Conservation (phyloP, 2,113 vertebrate genomes). For the Baryphthengus martii region DNA sequence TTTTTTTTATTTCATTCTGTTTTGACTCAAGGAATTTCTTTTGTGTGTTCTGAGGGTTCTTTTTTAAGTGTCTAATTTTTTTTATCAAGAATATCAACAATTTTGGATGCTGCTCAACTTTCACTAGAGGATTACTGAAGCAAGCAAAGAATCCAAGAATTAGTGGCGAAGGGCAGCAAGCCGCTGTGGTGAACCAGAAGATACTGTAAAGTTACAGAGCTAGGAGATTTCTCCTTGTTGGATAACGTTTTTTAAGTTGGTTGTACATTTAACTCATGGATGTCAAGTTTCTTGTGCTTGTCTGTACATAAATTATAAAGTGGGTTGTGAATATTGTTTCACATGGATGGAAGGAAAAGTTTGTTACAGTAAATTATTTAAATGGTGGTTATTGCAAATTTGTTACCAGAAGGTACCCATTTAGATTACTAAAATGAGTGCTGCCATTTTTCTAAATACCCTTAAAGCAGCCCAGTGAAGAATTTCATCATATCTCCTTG, state of each 20-base stretch:
- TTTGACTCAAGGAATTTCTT: conserved; percentile 68
- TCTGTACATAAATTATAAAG: conserved; percentile 72
- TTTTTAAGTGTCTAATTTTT: conserved; percentile 66
- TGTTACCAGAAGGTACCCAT: conserved; percentile 35
- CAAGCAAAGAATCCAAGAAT: conserved; percentile 37
- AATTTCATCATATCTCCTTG: conserved; percentile 25
- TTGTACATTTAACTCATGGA: conserved; percentile 71
- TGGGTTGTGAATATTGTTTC: conserved; percentile 73
- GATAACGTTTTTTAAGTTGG: conserved; percentile 53
- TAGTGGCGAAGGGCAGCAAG: conserved; percentile 20
- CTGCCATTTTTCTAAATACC: conserved; percentile 48
- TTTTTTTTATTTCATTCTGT: conserved; percentile 63
- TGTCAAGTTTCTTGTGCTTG: conserved; percentile 71
- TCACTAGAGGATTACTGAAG: conserved; percentile 41
- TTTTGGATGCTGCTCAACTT: conserved; percentile 60
- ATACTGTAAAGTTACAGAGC: conserved; percentile 50
- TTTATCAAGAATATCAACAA: conserved; percentile 49
- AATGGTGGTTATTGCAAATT: conserved; percentile 30
- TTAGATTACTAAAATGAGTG: conserved; percentile 5
- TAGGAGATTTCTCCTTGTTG: conserved; percentile 57
- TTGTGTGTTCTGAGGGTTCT: conserved; percentile 67
- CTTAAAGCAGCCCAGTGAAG: conserved; percentile 46
- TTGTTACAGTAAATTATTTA: conserved; percentile 62
- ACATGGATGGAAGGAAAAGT: conserved; percentile 47
- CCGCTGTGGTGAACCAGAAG: conserved; percentile 33